Evolutionary conservation across 2,797 vertebrate genomes (phyloP).

Genomic region (Rallus crepitans): DNA sequence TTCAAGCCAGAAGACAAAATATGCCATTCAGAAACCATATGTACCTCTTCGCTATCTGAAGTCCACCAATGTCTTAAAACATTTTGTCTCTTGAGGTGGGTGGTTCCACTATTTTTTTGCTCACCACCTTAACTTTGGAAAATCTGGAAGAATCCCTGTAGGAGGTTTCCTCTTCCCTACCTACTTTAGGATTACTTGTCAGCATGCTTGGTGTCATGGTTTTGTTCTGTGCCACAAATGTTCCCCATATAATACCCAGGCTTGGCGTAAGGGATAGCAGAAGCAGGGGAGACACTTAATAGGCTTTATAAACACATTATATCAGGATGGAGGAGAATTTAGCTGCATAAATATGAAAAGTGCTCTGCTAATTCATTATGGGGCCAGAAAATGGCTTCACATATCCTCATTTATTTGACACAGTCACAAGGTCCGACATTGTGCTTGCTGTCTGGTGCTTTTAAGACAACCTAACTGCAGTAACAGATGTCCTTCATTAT

Average conservation of each 20-base stretch:
- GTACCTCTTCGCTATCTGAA: not conserved
- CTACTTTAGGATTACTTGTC: not conserved
- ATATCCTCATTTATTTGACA: not conserved
- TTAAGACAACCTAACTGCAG: not conserved
- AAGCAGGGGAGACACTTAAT: not conserved
- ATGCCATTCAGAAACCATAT: not conserved
- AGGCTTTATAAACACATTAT: not conserved
- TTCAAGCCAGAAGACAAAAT: not conserved
- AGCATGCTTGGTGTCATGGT: not conserved
- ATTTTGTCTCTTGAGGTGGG: not conserved
- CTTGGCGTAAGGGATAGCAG: not conserved
- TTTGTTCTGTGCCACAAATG: not conserved
- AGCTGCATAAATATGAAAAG: not conserved
- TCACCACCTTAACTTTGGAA: not conserved
- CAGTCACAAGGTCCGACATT: not conserved
- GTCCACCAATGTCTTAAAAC: not conserved
- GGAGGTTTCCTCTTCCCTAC: not conserved
- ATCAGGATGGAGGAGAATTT: not conserved
- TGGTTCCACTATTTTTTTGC: not conserved
- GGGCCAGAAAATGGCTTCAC: not conserved
- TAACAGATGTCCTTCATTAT: not conserved
- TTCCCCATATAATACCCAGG: not conserved
- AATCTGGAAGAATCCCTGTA: not conserved
- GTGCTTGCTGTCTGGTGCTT: not conserved
- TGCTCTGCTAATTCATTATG: not conserved